Evolutionary conservation across 2,797 vertebrate species (phyloP).

Genomic region (Avahi laniger): DNA sequence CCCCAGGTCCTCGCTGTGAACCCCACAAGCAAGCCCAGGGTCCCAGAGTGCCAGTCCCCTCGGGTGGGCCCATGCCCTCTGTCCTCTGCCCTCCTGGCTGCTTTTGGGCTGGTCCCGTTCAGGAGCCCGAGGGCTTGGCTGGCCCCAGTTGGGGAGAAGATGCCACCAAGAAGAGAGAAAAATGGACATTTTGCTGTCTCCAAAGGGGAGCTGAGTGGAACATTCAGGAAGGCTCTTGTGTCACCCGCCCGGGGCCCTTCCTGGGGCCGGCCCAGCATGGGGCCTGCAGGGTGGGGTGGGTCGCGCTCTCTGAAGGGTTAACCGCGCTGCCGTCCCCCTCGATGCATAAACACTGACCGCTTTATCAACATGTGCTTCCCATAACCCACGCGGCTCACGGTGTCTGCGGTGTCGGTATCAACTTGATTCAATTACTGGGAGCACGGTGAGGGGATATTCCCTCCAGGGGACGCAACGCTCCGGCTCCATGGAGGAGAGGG

Average conservation of each 20-base stretch:
- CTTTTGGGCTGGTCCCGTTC: neutral
- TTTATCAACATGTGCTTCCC: conserved; percentile 89
- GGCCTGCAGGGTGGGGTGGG: neutral
- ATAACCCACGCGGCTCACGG: conserved; percentile 87
- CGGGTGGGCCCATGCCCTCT: rapidly evolving
- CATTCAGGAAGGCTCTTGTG: rapidly evolving
- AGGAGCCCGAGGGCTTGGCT: neutral
- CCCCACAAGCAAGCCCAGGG: neutral
- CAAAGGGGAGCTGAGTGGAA: neutral
- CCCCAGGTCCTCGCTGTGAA: neutral
- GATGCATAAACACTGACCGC: neutral
- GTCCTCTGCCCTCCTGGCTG: neutral
- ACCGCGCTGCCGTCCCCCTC: conserved; percentile 30
- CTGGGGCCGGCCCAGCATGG: rapidly evolving
- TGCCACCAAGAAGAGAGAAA: rapidly evolving
- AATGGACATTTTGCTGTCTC: too few relatives aligned
- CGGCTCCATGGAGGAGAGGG: conserved; percentile 75
- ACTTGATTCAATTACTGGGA: conserved; percentile 95
- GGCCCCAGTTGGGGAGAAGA: rapidly evolving
- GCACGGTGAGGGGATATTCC: conserved; percentile 86
- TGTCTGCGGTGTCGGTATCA: conserved; percentile 88
- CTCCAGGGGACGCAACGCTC: conserved; percentile 84
- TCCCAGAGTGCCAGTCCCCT: rapidly evolving
- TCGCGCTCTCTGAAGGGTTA: conserved; percentile 69
- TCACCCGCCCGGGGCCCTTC: rapidly evolving